Evolutionary conservation across 2,113 vertebrate genomes (phyloP).

Genomic region (Trinectes maculatus): DNA sequence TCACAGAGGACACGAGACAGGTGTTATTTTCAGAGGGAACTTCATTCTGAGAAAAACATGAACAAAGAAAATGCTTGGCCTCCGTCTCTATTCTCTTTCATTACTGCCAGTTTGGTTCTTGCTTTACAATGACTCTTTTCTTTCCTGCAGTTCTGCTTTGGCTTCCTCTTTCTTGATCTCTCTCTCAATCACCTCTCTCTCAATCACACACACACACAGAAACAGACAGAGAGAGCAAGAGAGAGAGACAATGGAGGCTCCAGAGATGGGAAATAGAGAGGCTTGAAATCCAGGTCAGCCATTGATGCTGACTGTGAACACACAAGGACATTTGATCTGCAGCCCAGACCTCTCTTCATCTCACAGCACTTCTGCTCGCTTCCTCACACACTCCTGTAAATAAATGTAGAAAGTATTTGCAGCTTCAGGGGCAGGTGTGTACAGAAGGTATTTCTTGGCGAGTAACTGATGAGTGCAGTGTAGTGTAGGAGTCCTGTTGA

Average conservation of each 20-base stretch:
- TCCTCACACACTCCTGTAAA: not conserved
- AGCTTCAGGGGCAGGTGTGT: not conserved
- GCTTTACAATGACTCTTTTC: not conserved
- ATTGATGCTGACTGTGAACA: slow-evolving; percentile 42
- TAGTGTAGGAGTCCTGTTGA: too few relatives aligned
- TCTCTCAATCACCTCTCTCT: not conserved
- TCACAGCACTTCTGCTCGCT: not conserved
- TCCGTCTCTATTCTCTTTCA: not conserved
- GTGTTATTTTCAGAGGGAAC: not conserved
- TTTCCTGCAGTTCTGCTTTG: not conserved
- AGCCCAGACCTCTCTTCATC: slow-evolving; percentile 15
- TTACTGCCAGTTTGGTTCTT: not conserved
- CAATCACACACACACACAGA: slow-evolving; percentile 13
- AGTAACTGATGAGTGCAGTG: too few relatives aligned
- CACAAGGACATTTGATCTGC: slow-evolving; percentile 55
- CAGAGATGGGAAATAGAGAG: slow-evolving; percentile 34
- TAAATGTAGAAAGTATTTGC: not conserved
- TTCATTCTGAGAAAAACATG: not conserved
- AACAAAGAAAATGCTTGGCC: not conserved
- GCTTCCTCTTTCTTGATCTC: not conserved
- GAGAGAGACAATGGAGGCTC: slow-evolving; percentile 27
- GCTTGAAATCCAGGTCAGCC: slow-evolving; percentile 54
- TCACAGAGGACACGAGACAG: not conserved
- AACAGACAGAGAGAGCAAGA: too few relatives aligned
- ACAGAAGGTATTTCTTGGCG: not conserved